Percentiles rank a stretch among this genome's conserved stretches.
Conservation (phyloP, 92 coral and sea anemone species). For the Desmophyllum pertusum region DNA sequence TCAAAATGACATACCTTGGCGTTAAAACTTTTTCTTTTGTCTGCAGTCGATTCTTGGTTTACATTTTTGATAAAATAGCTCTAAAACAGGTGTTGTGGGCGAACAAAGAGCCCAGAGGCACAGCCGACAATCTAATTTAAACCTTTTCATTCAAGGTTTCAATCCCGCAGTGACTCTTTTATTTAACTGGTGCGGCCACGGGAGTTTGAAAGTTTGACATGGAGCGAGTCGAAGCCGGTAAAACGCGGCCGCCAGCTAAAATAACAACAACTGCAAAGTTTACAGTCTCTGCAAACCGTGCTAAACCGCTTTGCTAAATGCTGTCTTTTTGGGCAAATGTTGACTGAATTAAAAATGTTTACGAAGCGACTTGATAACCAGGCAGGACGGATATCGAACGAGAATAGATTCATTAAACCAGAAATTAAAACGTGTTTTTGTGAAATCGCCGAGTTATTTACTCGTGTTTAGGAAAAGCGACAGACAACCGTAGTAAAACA, state of each 20-base stretch:
- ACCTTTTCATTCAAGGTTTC: conserved; percentile 36
- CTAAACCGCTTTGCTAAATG: conserved; percentile 49
- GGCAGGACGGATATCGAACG: not conserved
- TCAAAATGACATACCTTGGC: conserved; percentile 25
- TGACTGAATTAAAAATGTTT: conserved; percentile 37
- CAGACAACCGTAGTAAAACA: not conserved
- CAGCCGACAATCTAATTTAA: conserved; percentile 34
- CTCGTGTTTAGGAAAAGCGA: not conserved
- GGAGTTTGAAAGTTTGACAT: conserved; percentile 18
- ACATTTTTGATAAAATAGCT: conserved; percentile 25
- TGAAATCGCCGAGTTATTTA: conserved; percentile 1
- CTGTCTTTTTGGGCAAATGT: conserved; percentile 37
- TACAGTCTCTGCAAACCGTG: conserved; percentile 10
- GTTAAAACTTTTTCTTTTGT: conserved; percentile 34
- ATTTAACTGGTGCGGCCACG: not conserved
- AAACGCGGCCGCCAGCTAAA: conserved; percentile 34
- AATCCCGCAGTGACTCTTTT: conserved; percentile 28
- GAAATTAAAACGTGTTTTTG: not conserved
- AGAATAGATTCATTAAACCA: not conserved
- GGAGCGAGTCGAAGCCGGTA: not conserved
- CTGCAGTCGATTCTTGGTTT: conserved; percentile 20
- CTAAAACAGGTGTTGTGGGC: conserved; percentile 33
- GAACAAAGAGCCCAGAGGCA: conserved; percentile 20
- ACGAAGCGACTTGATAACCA: conserved; percentile 26
- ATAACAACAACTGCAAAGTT: conserved; percentile 16